Conservation (phyloP, 2,113 vertebrate species). For the Myrmecophaga tridactyla region DNA sequence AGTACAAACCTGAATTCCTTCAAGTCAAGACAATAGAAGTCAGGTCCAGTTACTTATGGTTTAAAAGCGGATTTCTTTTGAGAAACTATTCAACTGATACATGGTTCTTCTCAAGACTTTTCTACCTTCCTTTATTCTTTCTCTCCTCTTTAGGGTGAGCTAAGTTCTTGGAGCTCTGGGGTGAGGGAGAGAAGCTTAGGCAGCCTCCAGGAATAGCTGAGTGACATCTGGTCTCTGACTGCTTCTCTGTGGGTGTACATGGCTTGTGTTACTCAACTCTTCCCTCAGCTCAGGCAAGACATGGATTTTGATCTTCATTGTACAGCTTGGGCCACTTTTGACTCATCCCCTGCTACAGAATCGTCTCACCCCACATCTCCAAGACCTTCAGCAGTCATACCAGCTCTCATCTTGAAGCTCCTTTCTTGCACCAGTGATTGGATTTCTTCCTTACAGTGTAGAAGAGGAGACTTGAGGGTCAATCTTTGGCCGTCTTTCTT, state of each 20-base stretch:
- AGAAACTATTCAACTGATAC: not conserved
- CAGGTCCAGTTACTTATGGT: not conserved
- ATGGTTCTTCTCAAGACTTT: not conserved
- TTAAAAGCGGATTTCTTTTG: not conserved
- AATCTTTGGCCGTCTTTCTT: not conserved
- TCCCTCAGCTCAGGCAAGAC: not conserved
- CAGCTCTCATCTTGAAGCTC: not conserved
- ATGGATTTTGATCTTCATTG: rapidly evolving
- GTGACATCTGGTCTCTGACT: not conserved
- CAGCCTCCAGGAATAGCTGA: not conserved
- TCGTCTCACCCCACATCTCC: not conserved
- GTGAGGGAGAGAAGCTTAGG: not conserved
- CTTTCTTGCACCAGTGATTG: not conserved
- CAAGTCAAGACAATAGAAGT: not conserved
- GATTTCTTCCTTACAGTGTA: not conserved
- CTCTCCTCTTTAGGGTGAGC: not conserved
- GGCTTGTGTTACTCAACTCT: not conserved
- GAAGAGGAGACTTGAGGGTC: not conserved
- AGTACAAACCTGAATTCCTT: not conserved
- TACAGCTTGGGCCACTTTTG: not conserved
- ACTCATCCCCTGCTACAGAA: not conserved
- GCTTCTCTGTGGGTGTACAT: not conserved
- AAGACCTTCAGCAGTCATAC: too few species aligned
- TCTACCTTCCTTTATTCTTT: not conserved
- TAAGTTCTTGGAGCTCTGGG: not conserved